Percentiles rank a stretch among this genome's conserved stretches.
phyloP scores from a whole-genome alignment of 2,113 vertebrate species.

The Neolamprologus toae region DNA sequence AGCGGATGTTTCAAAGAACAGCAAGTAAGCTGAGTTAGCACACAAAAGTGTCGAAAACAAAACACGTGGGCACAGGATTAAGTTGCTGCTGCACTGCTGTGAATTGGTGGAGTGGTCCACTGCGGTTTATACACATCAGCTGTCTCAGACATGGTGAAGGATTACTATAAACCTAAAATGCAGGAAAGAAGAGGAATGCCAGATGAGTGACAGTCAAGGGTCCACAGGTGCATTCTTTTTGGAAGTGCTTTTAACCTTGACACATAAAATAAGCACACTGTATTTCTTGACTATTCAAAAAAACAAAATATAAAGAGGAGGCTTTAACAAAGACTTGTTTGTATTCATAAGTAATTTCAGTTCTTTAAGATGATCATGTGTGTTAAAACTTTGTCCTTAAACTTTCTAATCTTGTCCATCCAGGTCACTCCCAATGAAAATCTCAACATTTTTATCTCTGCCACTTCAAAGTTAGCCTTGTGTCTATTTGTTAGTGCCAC shows the following conservation, averaged over 20 bases:
- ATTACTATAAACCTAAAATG: background rate
- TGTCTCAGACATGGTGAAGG: background rate
- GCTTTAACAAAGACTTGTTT: background rate
- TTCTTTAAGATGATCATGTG: background rate
- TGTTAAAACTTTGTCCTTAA: background rate
- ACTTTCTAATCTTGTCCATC: background rate
- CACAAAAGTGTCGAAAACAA: rapidly evolving
- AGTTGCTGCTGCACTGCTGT: background rate
- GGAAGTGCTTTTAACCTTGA: background rate
- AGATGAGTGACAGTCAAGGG: background rate
- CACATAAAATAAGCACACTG: rapidly evolving
- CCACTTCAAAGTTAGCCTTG: background rate
- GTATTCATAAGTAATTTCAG: background rate
- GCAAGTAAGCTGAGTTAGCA: background rate
- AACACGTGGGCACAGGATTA: background rate
- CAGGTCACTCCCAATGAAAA: background rate
- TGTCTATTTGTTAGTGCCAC: background rate
- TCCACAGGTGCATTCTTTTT: background rate
- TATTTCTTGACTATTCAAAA: background rate
- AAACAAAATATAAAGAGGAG: rapidly evolving
- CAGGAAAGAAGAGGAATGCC: background rate
- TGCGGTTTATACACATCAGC: background rate
- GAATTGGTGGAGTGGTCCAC: background rate
- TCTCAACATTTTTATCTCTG: background rate
- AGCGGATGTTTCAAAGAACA: background rate